These are phyloP conservation scores for Smutsia gigantea DNA, from an alignment of 2,797 vertebrate genomes.

Conservation along the genomic window DNA sequence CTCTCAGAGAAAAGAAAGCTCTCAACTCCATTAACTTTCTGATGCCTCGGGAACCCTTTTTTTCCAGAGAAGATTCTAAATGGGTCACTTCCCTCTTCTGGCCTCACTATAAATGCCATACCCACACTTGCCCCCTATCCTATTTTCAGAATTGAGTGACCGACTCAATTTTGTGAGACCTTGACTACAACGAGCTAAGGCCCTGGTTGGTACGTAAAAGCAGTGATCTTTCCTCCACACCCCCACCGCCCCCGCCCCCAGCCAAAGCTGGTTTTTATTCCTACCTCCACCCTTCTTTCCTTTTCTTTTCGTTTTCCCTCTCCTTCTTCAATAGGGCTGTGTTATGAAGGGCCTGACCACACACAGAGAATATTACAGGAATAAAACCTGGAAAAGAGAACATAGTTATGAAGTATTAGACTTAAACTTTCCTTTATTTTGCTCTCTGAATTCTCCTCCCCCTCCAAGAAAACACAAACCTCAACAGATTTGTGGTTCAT, in stretches of 20 bases:
- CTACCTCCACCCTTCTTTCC: neutral
- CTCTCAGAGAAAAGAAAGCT: neutral
- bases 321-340: constrained; percentile 60
- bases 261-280: constrained; percentile 7
- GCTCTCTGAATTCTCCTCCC: constrained; percentile 71
- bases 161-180: neutral
- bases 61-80: constrained; percentile 39
- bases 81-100: constrained; percentile 45
- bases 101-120: constrained; percentile 58
- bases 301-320: constrained; percentile 21
- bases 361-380: constrained; percentile 73
- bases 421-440: constrained; percentile 78
- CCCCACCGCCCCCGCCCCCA: too few species aligned
- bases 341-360: constrained; percentile 63
- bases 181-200: constrained; percentile 53
- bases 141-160: constrained; percentile 36
- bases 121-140: neutral
- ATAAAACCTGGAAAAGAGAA: constrained; percentile 80
- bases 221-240: neutral
- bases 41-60: neutral
- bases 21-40: neutral
- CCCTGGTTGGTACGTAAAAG: constrained; percentile 20
- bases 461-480: constrained; percentile 77
- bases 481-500: constrained; percentile 52
- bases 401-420: constrained; percentile 75